These are phyloP conservation scores for Dicroscelio sp. DNA, from an alignment of 2,888 invertebrate genomes.

Conservation along the genomic window DNA sequence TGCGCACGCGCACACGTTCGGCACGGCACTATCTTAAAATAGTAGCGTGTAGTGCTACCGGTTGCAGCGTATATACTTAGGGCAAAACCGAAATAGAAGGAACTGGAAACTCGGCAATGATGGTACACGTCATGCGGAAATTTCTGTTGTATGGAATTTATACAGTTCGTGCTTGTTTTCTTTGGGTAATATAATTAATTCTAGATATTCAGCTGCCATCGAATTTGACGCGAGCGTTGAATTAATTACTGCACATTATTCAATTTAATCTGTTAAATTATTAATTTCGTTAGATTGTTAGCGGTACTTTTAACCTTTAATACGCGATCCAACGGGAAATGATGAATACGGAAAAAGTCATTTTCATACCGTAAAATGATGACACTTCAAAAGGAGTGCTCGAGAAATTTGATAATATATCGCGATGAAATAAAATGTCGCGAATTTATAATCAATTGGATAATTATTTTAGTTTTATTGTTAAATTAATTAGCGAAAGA, in stretches of 20 bases:
- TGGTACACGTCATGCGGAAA: slow-evolving; percentile 67
- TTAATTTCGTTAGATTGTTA: background rate
- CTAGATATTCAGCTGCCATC: slow-evolving; percentile 12
- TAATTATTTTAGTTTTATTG: no score
- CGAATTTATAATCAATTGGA: no score
- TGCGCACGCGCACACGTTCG: slow-evolving; percentile 75
- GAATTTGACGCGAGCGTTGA: background rate
- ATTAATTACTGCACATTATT: slow-evolving; percentile 10
- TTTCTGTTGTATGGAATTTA: slow-evolving; percentile 65
- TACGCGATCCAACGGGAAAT: no score
- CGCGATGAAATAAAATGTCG: no score
- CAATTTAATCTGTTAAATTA: slow-evolving; percentile 6
- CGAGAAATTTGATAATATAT: no score
- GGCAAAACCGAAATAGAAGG: slow-evolving; percentile 89
- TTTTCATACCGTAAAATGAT: no score
- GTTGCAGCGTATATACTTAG: slow-evolving; percentile 88
- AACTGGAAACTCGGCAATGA: slow-evolving; percentile 80
- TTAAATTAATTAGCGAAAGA: no score
- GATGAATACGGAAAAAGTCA: no score
- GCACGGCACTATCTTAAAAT: slow-evolving; percentile 86
- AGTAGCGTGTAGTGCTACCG: slow-evolving; percentile 86
- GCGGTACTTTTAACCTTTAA: background rate
- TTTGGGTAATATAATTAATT: slow-evolving; percentile 61
- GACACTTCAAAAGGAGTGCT: no score
- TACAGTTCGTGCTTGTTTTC: slow-evolving; percentile 52